Conservation (phyloP, 2,888 invertebrate genomes). For the Caenorhabditis auriculariae region DNA sequence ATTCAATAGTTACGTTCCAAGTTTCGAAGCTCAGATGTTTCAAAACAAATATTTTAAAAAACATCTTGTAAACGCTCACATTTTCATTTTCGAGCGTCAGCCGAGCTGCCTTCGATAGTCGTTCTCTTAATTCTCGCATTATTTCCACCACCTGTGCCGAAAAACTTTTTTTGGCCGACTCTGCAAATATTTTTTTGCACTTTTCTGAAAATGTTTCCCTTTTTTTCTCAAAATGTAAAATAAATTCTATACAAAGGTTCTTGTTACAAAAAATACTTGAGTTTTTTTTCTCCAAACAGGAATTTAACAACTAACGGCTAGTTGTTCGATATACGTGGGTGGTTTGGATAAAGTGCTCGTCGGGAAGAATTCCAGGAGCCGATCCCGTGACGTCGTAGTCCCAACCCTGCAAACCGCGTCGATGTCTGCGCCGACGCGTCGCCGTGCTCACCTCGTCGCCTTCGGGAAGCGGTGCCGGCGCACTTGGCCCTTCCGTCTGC, state of each 20-base stretch:
- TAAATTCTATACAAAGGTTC: not conserved
- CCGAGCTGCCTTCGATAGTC: conserved; percentile 36
- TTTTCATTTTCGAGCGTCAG: conserved; percentile 57
- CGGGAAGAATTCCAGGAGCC: conserved; percentile 41
- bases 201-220: no score
- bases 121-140: conserved; percentile 28
- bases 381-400: conserved; percentile 39
- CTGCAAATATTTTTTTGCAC: no score
- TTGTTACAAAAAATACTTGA: not conserved
- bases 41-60: not conserved
- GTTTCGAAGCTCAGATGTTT: not conserved
- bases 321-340: conserved; percentile 44
- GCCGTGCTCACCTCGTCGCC: conserved; percentile 24
- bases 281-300: not conserved
- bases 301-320: conserved; percentile 25
- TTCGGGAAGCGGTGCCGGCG: conserved; percentile 33
- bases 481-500: conserved; percentile 20
- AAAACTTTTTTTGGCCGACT: no score
- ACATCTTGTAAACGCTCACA: conserved; percentile 21
- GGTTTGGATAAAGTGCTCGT: conserved; percentile 52
- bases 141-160: conserved; percentile 15
- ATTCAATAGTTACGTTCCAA: not conserved
- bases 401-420: conserved; percentile 27
- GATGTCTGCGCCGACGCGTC: no score
- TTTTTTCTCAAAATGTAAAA: conserved; percentile 33